A percentile compares a stretch with the other conserved stretches of the same genome.
Conservation (phyloP, 2,797 vertebrate genomes). For the Cheirogaleus major region DNA sequence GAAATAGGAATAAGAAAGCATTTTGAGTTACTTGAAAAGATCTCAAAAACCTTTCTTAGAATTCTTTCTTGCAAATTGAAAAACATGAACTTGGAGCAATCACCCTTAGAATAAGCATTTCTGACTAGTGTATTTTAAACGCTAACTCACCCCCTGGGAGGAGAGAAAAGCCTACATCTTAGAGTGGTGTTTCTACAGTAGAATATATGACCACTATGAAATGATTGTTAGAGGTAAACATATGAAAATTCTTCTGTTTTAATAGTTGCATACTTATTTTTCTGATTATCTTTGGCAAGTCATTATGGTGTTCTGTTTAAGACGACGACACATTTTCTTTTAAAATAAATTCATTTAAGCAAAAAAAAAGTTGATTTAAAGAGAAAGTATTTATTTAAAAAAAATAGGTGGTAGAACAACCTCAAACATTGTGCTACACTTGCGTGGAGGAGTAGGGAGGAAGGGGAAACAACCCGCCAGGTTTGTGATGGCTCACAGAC, state of each 20-base stretch:
- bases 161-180: background rate
- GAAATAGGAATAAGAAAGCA: background rate
- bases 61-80: background rate
- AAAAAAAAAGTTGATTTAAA: background rate
- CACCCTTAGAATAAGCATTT: background rate
- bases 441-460: background rate
- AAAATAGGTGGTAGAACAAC: background rate
- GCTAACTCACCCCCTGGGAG: background rate
- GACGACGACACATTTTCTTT: background rate
- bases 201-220: background rate
- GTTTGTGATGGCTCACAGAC: background rate
- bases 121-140: conserved; percentile 34
- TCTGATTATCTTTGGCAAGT: conserved; percentile 8
- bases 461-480: background rate
- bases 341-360: background rate
- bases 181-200: background rate
- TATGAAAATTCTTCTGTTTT: background rate
- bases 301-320: conserved; percentile 15
- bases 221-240: background rate
- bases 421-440: background rate
- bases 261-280: background rate
- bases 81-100: background rate
- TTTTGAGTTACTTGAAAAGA: conserved; percentile 14
- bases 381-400: conserved; percentile 6
- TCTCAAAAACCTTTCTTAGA: background rate